Evolutionary conservation across 2,888 invertebrate species (phyloP).

Genomic region (Dromius quadrimaculatus): DNA sequence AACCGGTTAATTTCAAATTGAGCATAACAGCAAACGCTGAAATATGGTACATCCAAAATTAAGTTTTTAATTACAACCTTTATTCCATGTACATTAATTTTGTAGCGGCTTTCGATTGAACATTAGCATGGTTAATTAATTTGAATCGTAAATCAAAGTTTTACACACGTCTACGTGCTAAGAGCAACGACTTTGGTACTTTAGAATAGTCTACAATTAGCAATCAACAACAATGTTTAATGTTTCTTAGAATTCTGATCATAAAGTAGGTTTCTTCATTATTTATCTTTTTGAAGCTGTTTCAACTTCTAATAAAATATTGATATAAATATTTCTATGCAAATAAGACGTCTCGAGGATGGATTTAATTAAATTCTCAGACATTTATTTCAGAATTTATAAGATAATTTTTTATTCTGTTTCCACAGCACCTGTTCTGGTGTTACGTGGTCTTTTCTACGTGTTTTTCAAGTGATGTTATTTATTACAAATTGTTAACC

Average conservation of each 20-base stretch:
- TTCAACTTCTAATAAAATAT: constrained; percentile 36
- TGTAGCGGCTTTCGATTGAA: constrained; percentile 4
- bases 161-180: neutral
- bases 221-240: constrained; percentile 5
- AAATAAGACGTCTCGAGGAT: constrained; percentile 45
- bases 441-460: constrained; percentile 11
- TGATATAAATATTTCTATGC: constrained; percentile 50
- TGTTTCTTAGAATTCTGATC: constrained; percentile 16
- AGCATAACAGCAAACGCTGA: too few species aligned
- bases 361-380: constrained; percentile 44
- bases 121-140: constrained; percentile 1
- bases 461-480: constrained; percentile 36
- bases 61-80: constrained; percentile 14
- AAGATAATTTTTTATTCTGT: constrained; percentile 44
- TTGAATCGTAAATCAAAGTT: neutral
- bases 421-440: constrained; percentile 41
- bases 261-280: constrained; percentile 14
- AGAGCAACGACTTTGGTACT: neutral
- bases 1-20: too few species aligned
- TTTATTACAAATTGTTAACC: constrained; percentile 40
- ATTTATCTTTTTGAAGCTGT: constrained; percentile 36
- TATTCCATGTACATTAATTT: neutral
- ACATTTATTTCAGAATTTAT: constrained; percentile 47
- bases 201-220: constrained; percentile 2
- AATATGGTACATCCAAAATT: neutral